Conservation (phyloP, 2,113 vertebrate species). For the Naja naja region DNA sequence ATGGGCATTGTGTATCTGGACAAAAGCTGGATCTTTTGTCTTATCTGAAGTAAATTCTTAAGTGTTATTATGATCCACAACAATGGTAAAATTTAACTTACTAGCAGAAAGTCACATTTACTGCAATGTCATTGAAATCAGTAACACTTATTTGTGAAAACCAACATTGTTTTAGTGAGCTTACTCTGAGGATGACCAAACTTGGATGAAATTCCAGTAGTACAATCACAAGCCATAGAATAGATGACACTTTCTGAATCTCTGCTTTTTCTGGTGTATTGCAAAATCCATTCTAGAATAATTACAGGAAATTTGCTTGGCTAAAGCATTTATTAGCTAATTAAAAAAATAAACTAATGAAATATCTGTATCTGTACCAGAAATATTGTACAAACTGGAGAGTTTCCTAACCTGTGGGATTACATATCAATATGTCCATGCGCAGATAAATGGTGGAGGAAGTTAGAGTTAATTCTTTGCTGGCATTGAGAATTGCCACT, state of each 20-base stretch:
- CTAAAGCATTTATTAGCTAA: neutral
- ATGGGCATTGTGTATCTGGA: neutral
- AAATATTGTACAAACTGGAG: neutral
- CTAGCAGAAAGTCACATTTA: neutral
- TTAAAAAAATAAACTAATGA: neutral
- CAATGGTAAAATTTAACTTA: neutral
- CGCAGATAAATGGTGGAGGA: neutral
- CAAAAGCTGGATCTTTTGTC: neutral
- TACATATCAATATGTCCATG: too few species aligned
- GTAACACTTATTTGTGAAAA: neutral
- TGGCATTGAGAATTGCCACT: constrained; percentile 3
- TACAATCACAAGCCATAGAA: neutral
- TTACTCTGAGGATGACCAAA: neutral
- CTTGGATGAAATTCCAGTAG: neutral
- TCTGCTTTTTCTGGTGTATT: neutral
- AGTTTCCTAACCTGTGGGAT: too few species aligned
- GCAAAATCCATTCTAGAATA: neutral
- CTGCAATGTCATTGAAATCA: neutral
- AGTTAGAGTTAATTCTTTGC: neutral
- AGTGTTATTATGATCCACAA: neutral
- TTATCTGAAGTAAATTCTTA: neutral
- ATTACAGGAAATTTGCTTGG: neutral
- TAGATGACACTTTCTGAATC: neutral
- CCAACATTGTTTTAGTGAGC: neutral
- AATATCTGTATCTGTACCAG: neutral